Evolutionary conservation across 2,888 invertebrate species (phyloP).

Genomic region (Beris morrisii): DNA sequence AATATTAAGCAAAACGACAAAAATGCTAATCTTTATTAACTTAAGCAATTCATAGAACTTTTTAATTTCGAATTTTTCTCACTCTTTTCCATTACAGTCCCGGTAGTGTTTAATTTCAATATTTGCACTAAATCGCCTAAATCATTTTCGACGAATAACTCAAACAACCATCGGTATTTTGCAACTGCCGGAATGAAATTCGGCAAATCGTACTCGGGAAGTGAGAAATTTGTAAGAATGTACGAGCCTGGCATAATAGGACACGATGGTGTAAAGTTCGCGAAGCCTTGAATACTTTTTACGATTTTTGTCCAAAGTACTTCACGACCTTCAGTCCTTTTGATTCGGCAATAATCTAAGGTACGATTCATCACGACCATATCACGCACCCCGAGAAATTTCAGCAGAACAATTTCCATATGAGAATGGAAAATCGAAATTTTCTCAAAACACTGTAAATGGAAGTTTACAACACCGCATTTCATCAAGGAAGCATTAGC

Average conservation of each 20-base stretch:
- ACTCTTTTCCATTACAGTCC: no score
- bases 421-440: not conserved
- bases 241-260: not conserved
- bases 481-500: not conserved
- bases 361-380: conserved; percentile 13
- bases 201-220: not conserved
- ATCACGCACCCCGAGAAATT: not conserved
- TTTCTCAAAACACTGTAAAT: not conserved
- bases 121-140: not conserved
- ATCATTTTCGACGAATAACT: conserved; percentile 13
- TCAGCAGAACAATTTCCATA: conserved; percentile 2
- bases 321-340: not conserved
- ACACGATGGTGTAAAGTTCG: conserved; percentile 2
- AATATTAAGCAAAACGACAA: no score
- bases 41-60: no score
- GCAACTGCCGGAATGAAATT: conserved; percentile 1
- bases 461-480: not conserved
- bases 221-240: not conserved
- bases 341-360: not conserved
- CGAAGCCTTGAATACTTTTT: not conserved
- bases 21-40: no score
- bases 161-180: not conserved
- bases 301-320: not conserved
- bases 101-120: not conserved
- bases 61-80: no score